phyloP scores from a whole-genome alignment of 2,888 invertebrate species.

The Caenorhabditis sp. region DNA sequence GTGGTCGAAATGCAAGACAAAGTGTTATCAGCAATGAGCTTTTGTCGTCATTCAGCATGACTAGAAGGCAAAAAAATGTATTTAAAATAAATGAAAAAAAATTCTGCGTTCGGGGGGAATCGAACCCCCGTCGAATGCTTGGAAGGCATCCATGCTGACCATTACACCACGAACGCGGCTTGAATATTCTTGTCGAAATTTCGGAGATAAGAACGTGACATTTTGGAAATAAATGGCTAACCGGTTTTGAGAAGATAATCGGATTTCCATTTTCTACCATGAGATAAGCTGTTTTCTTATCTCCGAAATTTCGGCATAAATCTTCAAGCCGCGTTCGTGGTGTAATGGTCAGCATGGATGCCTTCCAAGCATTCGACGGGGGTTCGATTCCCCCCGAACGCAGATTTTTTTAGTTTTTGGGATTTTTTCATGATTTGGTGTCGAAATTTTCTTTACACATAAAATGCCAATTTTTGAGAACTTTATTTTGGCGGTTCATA shows the following conservation, averaged over 20 bases:
- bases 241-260: too few relatives aligned
- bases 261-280: too few relatives aligned
- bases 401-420: slow-evolving; percentile 6
- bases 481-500: background rate
- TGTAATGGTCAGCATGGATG: slow-evolving; percentile 57
- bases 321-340: slow-evolving; percentile 39
- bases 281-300: background rate
- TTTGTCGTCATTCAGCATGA: slow-evolving; percentile 71
- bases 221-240: background rate
- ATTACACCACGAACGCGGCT: slow-evolving; percentile 58
- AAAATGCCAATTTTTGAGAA: too few relatives aligned
- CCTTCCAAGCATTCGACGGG: slow-evolving; percentile 57
- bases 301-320: background rate
- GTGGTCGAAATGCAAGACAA: slow-evolving; percentile 80
- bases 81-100: background rate
- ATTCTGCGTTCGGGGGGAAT: slow-evolving; percentile 58
- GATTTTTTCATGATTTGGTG: too few relatives aligned
- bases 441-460: too few relatives aligned
- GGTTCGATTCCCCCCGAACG: slow-evolving; percentile 54
- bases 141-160: slow-evolving; percentile 63
- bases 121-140: slow-evolving; percentile 63
- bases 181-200: background rate
- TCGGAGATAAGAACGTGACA: background rate
- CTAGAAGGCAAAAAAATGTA: slow-evolving; percentile 13
- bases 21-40: slow-evolving; percentile 76